phyloP scores from a whole-genome alignment of 1,140 invertebrate species.

The Ylistrum balloti region DNA sequence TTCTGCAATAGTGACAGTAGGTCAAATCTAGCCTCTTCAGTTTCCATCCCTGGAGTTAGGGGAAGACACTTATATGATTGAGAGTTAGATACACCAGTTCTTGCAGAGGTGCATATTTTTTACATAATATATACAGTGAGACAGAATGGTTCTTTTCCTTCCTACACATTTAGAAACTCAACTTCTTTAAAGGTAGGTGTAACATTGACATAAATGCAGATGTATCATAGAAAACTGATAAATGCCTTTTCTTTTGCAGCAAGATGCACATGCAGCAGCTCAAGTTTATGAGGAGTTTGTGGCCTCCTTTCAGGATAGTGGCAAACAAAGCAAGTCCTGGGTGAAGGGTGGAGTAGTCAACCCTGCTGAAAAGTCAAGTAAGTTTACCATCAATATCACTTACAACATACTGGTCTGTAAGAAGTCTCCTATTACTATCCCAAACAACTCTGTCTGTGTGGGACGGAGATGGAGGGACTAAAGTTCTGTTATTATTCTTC shows the following conservation, averaged over 20 bases:
- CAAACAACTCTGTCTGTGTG: too few species aligned
- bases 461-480: too few species aligned
- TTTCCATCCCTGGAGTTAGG: too few species aligned
- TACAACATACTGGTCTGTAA: too few species aligned
- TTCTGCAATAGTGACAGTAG: too few species aligned
- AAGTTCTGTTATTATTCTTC: too few species aligned
- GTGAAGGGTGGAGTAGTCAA: slow-evolving; percentile 98
- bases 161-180: background rate
- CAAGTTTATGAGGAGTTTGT: slow-evolving; percentile 98
- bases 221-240: slow-evolving; percentile 45
- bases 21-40: too few species aligned
- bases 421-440: too few species aligned
- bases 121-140: background rate
- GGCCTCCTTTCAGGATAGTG: slow-evolving; percentile 96
- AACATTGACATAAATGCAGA: background rate
- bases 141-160: too few species aligned
- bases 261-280: slow-evolving; percentile 90
- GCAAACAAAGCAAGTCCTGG: slow-evolving; percentile 92
- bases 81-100: too few species aligned
- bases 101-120: too few species aligned
- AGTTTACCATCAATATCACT: slow-evolving; percentile 29
- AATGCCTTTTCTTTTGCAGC: slow-evolving; percentile 63
- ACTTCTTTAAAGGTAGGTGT: background rate
- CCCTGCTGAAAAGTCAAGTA: slow-evolving; percentile 87
- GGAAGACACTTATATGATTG: too few species aligned